Evolutionary conservation across 2,113 vertebrate genomes (phyloP), one percentile per base, ranked within the genome.

Genomic region (Saguinus imperator): DNA sequence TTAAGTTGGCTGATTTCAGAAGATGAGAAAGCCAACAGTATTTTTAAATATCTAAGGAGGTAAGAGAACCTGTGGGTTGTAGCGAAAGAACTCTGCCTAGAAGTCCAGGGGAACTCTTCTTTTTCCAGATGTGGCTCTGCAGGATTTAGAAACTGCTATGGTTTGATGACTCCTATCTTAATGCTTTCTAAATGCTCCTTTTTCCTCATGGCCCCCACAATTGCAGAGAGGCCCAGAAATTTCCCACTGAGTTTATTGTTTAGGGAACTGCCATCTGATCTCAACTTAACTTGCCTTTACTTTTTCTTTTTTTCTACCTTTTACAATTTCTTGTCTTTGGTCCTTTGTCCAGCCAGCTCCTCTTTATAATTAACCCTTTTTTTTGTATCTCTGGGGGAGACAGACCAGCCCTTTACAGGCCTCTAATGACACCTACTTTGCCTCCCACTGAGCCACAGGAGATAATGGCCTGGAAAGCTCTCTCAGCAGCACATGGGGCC

Each of bases 391-490:
- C 91, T 93, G 77, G 89, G 20, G 40, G 81, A 95, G n/a, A 76
- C 70, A 95, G 94, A 82, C 92, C 84, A 93, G 81, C 66, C 73
- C 79, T 89, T 95, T 89, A 96, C 48, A 92, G 76, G 52, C n/a
- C 20, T 80, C 79, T 98, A 98, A 98, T 98, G 94, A 97, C 94
- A 95, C 94, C 81, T 52, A 92, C 96, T 98, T 96, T 97, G 96
- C 70, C 87, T 96, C 96, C 98, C 79, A 91, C 95, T 97, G 97
- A 20, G 94, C 35, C 82, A 85, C 40, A n/a, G 81, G 75, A 93
- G 96, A 96, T 98, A 98, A 98, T 98, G 97, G 96, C 72, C 43
- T 92, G 37, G 43, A 97, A 98, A 95, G 95, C 97, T 97, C 94
- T 97, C 97, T 88, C 89, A 21, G 75, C 94, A 17, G 81, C 52